Percentiles rank a stretch among this genome's conserved stretches.
These are phyloP conservation scores for Euplexia lucipara DNA, from an alignment of 2,888 invertebrate genomes.

Conservation along the genomic window DNA sequence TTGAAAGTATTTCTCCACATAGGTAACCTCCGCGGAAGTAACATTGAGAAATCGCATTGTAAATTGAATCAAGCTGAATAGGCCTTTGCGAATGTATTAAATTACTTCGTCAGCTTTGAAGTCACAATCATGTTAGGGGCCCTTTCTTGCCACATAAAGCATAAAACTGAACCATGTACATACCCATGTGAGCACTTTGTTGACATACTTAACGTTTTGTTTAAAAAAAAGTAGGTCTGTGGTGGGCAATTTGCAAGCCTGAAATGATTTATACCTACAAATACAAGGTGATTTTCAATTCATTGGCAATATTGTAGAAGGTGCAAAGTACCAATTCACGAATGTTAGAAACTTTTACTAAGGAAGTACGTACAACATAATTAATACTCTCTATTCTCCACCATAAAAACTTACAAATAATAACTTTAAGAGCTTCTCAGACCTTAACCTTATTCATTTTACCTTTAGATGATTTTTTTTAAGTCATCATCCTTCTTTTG, in stretches of 20 bases:
- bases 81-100: constrained; percentile 31
- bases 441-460: too few relatives aligned
- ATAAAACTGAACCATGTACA: constrained; percentile 29
- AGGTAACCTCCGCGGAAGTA: constrained; percentile 19
- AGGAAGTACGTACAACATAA: too few relatives aligned
- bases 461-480: too few relatives aligned
- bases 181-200: constrained; percentile 8
- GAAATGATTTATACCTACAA: constrained; percentile 2
- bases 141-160: constrained; percentile 42
- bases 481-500: too few relatives aligned
- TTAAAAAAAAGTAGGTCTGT: constrained; percentile 5
- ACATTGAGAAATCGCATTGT: constrained; percentile 40
- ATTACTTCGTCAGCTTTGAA: constrained; percentile 49
- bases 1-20: not conserved
- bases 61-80: constrained; percentile 47
- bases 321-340: too few relatives aligned
- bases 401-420: too few relatives aligned
- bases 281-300: too few relatives aligned
- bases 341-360: too few relatives aligned
- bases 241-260: not conserved
- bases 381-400: too few relatives aligned
- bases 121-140: constrained; percentile 41
- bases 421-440: too few relatives aligned
- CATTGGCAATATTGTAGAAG: too few relatives aligned
- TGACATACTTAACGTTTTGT: not conserved